These are phyloP conservation scores for Scophthalmus maximus DNA, from an alignment of 2,113 vertebrate species.

Conservation along the genomic window DNA sequence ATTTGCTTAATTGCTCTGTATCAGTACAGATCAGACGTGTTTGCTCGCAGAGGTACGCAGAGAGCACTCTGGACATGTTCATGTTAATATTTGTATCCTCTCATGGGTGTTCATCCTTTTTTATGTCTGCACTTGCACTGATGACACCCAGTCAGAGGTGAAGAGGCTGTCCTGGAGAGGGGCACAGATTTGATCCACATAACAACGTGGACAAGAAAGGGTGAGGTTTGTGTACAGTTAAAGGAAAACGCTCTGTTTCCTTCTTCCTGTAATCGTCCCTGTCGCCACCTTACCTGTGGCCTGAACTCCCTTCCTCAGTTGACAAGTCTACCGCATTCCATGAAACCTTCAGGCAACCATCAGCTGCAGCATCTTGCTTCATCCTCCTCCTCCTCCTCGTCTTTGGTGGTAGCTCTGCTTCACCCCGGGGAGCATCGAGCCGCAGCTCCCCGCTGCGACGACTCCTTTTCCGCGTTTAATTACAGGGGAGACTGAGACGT, in stretches of 20 bases:
- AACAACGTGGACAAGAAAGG: too few species aligned
- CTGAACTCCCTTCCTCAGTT: conserved; percentile 9
- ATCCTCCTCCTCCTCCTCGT: conserved; percentile 58
- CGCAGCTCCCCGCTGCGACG: conserved; percentile 57
- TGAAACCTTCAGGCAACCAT: conserved; percentile 58
- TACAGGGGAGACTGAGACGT: conserved; percentile 77
- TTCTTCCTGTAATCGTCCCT: too few species aligned
- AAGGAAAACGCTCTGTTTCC: too few species aligned
- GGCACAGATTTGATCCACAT: not conserved
- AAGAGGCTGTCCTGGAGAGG: not conserved
- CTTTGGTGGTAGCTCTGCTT: conserved; percentile 56
- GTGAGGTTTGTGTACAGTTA: too few species aligned
- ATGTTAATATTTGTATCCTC: conserved; percentile 64
- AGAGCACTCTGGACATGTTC: conserved; percentile 73
- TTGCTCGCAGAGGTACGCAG: conserved; percentile 61
- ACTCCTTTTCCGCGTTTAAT: conserved; percentile 79
- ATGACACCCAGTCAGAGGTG: conserved; percentile 21
- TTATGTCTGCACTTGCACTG: conserved; percentile 51
- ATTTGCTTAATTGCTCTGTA: conserved; percentile 84
- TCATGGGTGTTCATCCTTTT: conserved; percentile 53
- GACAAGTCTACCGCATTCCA: not conserved
- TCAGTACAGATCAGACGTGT: conserved; percentile 78
- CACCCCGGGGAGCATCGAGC: conserved; percentile 59
- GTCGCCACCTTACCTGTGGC: too few species aligned
- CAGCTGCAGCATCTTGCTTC: conserved; percentile 47